phyloP scores from a whole-genome alignment of 2,797 vertebrate genomes.

The Arremon brunneinucha region DNA sequence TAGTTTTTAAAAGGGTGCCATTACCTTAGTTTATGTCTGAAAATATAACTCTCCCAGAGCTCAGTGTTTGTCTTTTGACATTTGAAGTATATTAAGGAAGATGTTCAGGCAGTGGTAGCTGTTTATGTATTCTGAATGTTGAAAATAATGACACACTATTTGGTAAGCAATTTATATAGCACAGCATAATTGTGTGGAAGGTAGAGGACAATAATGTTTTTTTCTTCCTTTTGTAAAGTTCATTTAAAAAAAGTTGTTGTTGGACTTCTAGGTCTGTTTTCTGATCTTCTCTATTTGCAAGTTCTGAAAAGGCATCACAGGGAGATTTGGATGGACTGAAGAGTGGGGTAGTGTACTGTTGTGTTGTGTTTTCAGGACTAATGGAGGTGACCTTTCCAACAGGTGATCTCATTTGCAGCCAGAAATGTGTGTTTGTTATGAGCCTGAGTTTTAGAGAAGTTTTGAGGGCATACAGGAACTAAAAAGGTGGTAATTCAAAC shows the following conservation, averaged over 20 bases:
- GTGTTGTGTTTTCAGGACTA: neutral
- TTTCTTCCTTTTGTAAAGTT: neutral
- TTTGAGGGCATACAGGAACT: neutral
- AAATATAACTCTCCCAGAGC: neutral
- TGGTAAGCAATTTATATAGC: neutral
- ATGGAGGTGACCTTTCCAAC: neutral
- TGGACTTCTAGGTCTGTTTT: neutral
- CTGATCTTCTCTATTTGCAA: neutral
- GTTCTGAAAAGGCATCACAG: neutral
- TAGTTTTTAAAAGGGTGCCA: neutral
- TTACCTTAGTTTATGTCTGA: neutral
- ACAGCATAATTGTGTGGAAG: neutral
- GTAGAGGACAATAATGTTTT: neutral
- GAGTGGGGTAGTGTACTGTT: neutral
- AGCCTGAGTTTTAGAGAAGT: neutral
- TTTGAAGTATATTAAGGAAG: neutral
- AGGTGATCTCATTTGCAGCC: neutral
- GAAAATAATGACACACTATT: neutral
- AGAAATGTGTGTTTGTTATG: neutral
- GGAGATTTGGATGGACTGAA: neutral
- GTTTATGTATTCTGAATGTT: neutral
- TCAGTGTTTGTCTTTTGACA: neutral
- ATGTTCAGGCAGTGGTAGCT: neutral
- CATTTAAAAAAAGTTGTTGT: accelerated
- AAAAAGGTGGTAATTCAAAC: neutral